Evolutionary conservation across 2,113 vertebrate genomes (phyloP), one percentile per base, ranked within the genome.

Genomic region (Cathartes aura): DNA sequence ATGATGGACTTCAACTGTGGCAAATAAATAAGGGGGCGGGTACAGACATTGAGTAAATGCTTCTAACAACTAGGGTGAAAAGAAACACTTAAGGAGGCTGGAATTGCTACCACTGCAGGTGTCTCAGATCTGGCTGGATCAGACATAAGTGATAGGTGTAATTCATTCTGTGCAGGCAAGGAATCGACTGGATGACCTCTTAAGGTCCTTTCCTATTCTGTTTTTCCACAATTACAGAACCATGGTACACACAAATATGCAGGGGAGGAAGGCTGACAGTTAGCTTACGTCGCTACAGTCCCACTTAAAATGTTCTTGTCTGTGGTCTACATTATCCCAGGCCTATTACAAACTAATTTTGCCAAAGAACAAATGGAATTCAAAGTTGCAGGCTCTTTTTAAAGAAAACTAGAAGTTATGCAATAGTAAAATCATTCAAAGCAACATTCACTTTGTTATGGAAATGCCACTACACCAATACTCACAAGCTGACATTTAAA

Each of bases 171-270:
- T 11, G 12, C 15, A 55, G 32, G 19, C 38, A 82, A 89, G 27
- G 24, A 79, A 74, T 52, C 0, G 0, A 55, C 78, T 15, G 4
- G 50, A 74, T 1, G 4, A 38, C 5, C 17, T 62, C 50, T 30
- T 63, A 48, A 74, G 11, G 11, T 58, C 24, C 56, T 27, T 50
- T 47, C 30, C 8, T 16, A 20, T 40, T 64, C 32, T 36, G 34
- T 22, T 92, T 26, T 75, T 90, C 71, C 48, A 55, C n/a, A 50
- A n/a, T 36, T 50, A 62, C 15, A 82, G 6, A 42, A 53, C 50
- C 16, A 47, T 1, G 6, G 47, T 38, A 79, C 20, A 58, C 24
- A 45, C 17, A 50, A 73, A 50, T 42, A 59, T 0, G 3, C 40
- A 52, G 15, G 40, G 36, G 68, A 68, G 26, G 55, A 38, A 89